A percentile compares a stretch with the other conserved stretches of the same genome.
These are phyloP conservation scores for Epizoanthus scotinus DNA, from an alignment of 92 coral and sea anemone genomes.

Conservation along the genomic window DNA sequence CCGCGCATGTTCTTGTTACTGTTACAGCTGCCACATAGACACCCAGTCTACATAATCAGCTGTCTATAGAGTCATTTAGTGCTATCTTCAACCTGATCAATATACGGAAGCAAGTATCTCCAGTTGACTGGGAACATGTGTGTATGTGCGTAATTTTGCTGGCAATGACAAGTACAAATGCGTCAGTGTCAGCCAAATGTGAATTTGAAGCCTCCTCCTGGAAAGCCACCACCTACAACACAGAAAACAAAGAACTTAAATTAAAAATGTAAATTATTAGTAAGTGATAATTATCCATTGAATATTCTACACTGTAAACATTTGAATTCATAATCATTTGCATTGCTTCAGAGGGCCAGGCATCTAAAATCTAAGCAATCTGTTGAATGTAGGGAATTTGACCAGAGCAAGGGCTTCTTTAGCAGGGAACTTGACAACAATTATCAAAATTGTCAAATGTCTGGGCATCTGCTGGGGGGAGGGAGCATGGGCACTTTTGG, in stretches of 20 bases:
- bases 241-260: not conserved
- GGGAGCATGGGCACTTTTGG: too few relatives aligned
- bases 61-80: not conserved
- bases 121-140: not conserved
- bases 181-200: conserved; percentile 58
- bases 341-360: too few relatives aligned
- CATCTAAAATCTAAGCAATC: too few relatives aligned
- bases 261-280: not conserved
- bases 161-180: not conserved
- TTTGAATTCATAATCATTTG: not conserved
- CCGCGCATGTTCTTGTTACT: too few relatives aligned
- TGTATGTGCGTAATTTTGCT: not conserved
- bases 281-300: not conserved
- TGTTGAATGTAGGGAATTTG: too few relatives aligned
- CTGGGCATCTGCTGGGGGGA: too few relatives aligned
- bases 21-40: not conserved
- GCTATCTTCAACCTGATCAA: not conserved
- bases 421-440: not conserved
- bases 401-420: not conserved
- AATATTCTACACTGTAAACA: not conserved
- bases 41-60: not conserved
- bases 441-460: not conserved
- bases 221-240: conserved; percentile 59
- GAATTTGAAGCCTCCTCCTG: conserved; percentile 69
- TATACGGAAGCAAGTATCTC: not conserved